These are phyloP conservation scores for Cheirogaleus medius DNA, from an alignment of 2,113 vertebrate genomes.

Conservation along the genomic window DNA sequence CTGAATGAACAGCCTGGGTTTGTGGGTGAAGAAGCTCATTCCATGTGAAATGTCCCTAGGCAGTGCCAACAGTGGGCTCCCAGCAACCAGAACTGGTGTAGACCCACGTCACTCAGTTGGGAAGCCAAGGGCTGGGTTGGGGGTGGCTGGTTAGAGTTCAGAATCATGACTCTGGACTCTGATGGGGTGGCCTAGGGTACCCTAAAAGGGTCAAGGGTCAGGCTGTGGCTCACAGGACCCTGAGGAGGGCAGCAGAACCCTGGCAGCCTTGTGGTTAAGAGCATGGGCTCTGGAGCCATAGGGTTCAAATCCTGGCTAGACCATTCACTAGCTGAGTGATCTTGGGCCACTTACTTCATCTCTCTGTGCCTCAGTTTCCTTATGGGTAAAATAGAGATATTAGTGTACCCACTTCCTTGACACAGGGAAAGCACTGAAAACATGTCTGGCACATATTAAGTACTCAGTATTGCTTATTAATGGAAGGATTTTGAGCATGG, in stretches of 20 bases:
- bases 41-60: background rate
- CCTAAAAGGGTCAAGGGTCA: background rate
- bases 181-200: background rate
- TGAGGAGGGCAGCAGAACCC: background rate
- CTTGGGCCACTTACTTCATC: background rate
- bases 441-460: background rate
- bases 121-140: background rate
- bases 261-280: background rate
- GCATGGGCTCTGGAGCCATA: background rate
- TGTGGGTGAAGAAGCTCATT: too few species aligned
- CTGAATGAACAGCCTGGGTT: rapidly evolving
- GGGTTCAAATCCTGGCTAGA: background rate
- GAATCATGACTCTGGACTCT: background rate
- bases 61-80: background rate
- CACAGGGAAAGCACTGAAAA: background rate
- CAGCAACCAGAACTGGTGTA: background rate
- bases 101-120: background rate
- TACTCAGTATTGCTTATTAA: background rate
- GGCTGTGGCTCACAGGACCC: background rate
- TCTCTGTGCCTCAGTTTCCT: background rate
- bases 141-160: background rate
- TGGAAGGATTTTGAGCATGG: background rate
- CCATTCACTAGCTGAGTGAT: background rate
- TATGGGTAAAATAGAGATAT: background rate
- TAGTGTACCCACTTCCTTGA: background rate